Base-by-base conservation (phyloP, 1,140 invertebrate genomes). In the Chironomus tepperi region DNA sequence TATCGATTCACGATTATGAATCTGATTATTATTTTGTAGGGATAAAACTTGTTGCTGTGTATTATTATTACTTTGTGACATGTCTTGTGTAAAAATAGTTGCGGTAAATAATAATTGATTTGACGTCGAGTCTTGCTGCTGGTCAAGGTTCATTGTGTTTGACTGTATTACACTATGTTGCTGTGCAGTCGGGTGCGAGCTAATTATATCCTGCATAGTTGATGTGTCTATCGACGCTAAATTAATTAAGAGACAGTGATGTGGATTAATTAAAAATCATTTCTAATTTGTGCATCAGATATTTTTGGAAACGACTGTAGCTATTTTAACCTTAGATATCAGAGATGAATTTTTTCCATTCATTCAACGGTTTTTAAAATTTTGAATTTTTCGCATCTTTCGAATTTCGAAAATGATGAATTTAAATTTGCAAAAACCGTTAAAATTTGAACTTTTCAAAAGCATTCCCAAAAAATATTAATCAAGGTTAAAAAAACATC, bases 1-100 rank as follows among this genome's bases (percentile, higher is more conserved):
- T 1, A 3, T 10, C 15, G 47, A 57, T 7, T 70, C 16, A 21
- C 9, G n/a, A 3, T 70, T 10, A 18, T 70, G 16, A 34, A 34
- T 34, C 24, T 34, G 24, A n/a, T 34, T 1, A 34, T n/a, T n/a
- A 34, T 34, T 34, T 34, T 34, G 24, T 34, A 34, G 5, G 1
- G 24, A 34, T 19, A 16, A 19, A 6, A 70, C 19, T 0, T 18
- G 6, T 70, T 70, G 65, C 7, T 70, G 65, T 18, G 3, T 70
- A 7, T 8, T 19, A 9, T 16, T 16, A 8, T 18, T 7, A 8
- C 15, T 5, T 21, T 19, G 16, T 21, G 65, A 70, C 19, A 70
- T 19, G 18, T 70, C 65, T 70, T 70, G 65, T 19, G 65, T 70
- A 70, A 19, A 70, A 70, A 70, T 70, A 18, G 65, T 70, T 19